Evolutionary conservation across 2,113 vertebrate genomes (phyloP).

Genomic region (Odontophorus gujanensis): DNA sequence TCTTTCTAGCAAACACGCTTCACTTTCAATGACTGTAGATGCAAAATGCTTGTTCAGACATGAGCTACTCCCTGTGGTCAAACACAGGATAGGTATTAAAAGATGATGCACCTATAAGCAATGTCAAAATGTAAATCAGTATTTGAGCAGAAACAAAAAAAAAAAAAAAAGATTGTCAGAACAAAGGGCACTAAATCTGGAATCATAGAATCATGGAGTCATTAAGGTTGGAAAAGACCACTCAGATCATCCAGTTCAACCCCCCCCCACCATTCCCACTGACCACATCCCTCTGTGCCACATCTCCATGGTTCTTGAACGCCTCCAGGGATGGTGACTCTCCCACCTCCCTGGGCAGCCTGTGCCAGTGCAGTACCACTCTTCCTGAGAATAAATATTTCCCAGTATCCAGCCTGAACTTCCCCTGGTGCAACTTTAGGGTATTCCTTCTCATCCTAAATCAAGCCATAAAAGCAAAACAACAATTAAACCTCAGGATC

Average conservation of each 20-base stretch:
- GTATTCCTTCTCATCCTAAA: too few species aligned
- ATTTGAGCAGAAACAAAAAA: not conserved
- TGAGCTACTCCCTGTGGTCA: not conserved
- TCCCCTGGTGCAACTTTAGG: too few species aligned
- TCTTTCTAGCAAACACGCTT: not conserved
- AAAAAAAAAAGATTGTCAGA: not conserved
- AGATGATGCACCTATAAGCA: not conserved
- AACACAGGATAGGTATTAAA: not conserved
- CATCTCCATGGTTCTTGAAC: too few species aligned
- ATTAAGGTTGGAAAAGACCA: too few species aligned
- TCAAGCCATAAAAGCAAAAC: not conserved
- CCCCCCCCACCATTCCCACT: too few species aligned
- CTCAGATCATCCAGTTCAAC: too few species aligned
- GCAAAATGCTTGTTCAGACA: not conserved
- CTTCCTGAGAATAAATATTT: too few species aligned
- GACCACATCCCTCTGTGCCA: too few species aligned
- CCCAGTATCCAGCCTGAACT: too few species aligned
- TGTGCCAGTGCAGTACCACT: too few species aligned
- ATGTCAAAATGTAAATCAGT: not conserved
- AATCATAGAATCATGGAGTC: not conserved
- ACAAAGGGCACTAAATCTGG: not conserved
- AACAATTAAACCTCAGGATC: not conserved
- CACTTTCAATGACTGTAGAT: not conserved
- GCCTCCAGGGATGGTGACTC: too few species aligned
- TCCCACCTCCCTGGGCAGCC: too few species aligned